phyloP scores from a whole-genome alignment of 2,113 vertebrate species.

The Myrmecophaga tridactyla region DNA sequence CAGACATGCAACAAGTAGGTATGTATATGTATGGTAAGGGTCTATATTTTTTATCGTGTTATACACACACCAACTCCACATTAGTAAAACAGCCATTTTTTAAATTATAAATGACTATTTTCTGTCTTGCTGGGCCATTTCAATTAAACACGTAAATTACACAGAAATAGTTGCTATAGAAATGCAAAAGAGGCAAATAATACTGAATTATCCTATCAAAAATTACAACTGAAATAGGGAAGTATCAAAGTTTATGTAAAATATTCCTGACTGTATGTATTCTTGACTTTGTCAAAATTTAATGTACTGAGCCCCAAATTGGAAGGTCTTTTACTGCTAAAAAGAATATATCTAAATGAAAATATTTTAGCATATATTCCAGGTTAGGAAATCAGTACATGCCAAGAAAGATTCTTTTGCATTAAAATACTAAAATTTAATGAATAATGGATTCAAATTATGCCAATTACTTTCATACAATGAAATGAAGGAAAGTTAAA shows the following conservation, averaged over 20 bases:
- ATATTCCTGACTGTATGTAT: not conserved
- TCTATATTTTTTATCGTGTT: not conserved
- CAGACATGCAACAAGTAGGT: not conserved
- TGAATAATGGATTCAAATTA: slow-evolving; percentile 39
- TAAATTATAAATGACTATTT: slow-evolving; percentile 30
- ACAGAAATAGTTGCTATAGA: slow-evolving; percentile 23
- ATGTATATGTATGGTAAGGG: not conserved
- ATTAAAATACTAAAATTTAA: slow-evolving; percentile 48
- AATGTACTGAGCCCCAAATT: not conserved
- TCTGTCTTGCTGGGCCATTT: slow-evolving; percentile 11
- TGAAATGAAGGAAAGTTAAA: not conserved
- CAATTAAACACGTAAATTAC: not conserved
- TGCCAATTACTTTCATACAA: slow-evolving; percentile 8
- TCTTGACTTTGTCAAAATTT: not conserved
- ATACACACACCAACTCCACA: not conserved
- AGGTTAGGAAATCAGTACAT: slow-evolving; percentile 28
- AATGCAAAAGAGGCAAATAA: slow-evolving; percentile 34
- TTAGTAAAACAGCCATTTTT: not conserved
- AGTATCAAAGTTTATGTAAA: not conserved
- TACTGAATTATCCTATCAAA: slow-evolving; percentile 9
- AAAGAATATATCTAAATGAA: slow-evolving; percentile 40
- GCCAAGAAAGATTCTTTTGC: not conserved
- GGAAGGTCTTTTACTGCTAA: slow-evolving; percentile 17
- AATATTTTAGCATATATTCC: not conserved
- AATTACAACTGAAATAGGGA: not conserved